A percentile compares a stretch with the other conserved stretches of the same genome.
Conservation (phyloP, 92 coral and sea anemone species). For the Epizoanthus illoricatus region DNA sequence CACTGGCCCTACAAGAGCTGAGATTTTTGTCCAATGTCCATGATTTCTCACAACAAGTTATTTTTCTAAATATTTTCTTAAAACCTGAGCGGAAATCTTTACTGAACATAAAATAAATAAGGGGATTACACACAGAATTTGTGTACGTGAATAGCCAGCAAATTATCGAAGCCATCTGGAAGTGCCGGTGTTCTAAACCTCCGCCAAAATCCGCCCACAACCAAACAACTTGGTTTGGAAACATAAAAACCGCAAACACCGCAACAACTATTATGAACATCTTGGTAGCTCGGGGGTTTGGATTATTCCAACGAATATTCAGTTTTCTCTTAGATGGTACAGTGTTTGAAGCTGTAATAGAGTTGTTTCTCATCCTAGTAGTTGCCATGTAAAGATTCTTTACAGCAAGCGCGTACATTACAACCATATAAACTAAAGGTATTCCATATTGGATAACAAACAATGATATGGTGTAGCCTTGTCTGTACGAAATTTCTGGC, state of each 20-base stretch:
- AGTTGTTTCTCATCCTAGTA: slow-evolving; percentile 48
- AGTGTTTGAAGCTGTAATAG: slow-evolving; percentile 23
- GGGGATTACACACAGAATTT: slow-evolving; percentile 87
- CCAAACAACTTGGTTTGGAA: slow-evolving; percentile 96
- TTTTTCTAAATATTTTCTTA: slow-evolving; percentile 49
- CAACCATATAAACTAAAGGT: slow-evolving; percentile 73
- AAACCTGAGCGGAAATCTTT: slow-evolving; percentile 85
- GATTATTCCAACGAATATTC: slow-evolving; percentile 50
- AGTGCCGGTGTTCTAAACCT: slow-evolving; percentile 57
- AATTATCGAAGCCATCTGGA: slow-evolving; percentile 56
- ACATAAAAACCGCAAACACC: slow-evolving; percentile 85
- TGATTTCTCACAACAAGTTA: slow-evolving; percentile 36
- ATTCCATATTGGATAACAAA: slow-evolving; percentile 83
- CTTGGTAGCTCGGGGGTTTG: slow-evolving; percentile 85
- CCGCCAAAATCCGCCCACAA: slow-evolving; percentile 88
- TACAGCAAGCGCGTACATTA: slow-evolving; percentile 83
- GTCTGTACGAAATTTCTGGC: slow-evolving; percentile 67
- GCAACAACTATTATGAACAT: slow-evolving; percentile 92
- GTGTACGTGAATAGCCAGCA: slow-evolving; percentile 92
- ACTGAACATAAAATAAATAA: slow-evolving; percentile 83
- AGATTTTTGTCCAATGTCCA: not conserved
- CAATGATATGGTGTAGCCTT: slow-evolving; percentile 70
- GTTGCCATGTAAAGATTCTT: slow-evolving; percentile 64
- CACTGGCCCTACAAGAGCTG: not conserved
- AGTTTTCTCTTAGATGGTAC: not conserved